Conservation (phyloP, 2,797 vertebrate species). For the Fistularia commersonii region DNA sequence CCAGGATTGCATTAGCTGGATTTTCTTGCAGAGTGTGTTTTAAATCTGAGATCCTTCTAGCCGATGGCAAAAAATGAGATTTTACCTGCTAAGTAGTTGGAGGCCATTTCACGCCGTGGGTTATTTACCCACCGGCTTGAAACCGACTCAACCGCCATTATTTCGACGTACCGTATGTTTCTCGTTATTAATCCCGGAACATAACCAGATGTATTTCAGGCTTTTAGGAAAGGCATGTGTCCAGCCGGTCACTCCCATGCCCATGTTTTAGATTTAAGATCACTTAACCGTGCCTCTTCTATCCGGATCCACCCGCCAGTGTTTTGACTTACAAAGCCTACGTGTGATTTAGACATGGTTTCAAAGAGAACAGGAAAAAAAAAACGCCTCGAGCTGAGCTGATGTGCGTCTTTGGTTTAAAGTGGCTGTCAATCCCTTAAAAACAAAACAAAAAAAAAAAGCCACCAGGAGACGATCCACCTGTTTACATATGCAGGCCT, state of each 20-base stretch:
- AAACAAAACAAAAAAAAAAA: constrained; percentile 23
- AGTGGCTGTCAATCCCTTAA: constrained; percentile 20
- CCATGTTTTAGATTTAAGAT: too few species aligned
- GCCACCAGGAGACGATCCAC: constrained; percentile 57
- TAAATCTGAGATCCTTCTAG: too few species aligned
- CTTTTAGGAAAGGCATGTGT: constrained; percentile 23
- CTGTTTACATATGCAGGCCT: constrained; percentile 69
- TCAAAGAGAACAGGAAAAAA: constrained; percentile 25
- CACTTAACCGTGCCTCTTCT: too few species aligned
- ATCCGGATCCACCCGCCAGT: constrained; percentile 2
- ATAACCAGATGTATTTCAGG: constrained; percentile 3
- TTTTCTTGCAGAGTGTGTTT: too few species aligned
- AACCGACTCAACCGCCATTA: too few species aligned
- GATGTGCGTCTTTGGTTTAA: constrained; percentile 40
- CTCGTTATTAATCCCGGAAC: too few species aligned
- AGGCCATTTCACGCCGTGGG: too few species aligned
- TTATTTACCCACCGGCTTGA: too few species aligned
- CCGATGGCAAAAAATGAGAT: too few species aligned
- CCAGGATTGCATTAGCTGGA: too few species aligned
- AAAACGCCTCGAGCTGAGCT: constrained; percentile 21
- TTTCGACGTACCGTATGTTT: neutral
- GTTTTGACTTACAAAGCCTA: constrained; percentile 35
- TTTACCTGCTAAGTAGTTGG: too few species aligned
- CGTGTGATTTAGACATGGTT: constrained; percentile 35
- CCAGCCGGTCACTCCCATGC: too few species aligned